These are phyloP conservation scores for Charanyca ferruginea DNA, from an alignment of 2,888 invertebrate genomes.

Conservation along the genomic window DNA sequence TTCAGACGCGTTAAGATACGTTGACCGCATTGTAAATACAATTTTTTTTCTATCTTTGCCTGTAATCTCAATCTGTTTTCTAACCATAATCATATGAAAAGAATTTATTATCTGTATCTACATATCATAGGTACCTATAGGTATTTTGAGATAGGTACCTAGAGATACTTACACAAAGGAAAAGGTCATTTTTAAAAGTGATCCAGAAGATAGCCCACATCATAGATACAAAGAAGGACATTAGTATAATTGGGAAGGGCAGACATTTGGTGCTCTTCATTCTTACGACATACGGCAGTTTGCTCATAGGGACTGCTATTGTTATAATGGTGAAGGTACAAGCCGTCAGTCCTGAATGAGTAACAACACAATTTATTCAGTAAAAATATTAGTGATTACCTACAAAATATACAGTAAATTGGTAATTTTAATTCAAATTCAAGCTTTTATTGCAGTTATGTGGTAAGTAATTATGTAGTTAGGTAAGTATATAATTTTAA, in stretches of 20 bases:
- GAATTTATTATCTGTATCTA: too few relatives aligned
- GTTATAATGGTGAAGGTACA: slow-evolving; percentile 95
- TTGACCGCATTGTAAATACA: too few relatives aligned
- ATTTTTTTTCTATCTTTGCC: not conserved
- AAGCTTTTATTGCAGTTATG: too few relatives aligned
- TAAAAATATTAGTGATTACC: too few relatives aligned
- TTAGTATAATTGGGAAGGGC: slow-evolving; percentile 96
- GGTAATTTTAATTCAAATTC: too few relatives aligned
- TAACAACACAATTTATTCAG: slow-evolving; percentile 7
- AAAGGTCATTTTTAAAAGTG: slow-evolving; percentile 94
- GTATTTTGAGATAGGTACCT: not conserved
- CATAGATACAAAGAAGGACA: slow-evolving; percentile 95
- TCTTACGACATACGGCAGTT: slow-evolving; percentile 95
- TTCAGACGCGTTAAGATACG: too few relatives aligned
- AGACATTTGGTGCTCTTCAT: slow-evolving; percentile 96
- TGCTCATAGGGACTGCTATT: slow-evolving; percentile 95
- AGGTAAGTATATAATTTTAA: too few relatives aligned
- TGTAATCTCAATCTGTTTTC: not conserved
- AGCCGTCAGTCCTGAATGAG: slow-evolving; percentile 90
- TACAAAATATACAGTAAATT: too few relatives aligned
- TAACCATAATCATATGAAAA: not conserved
- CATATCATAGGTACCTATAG: too few relatives aligned
- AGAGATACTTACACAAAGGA: slow-evolving; percentile 94
- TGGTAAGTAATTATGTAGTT: too few relatives aligned
- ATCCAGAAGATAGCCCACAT: too few relatives aligned